Conservation (phyloP, 2,888 invertebrate species). For the Caenorhabditis doughertyi region DNA sequence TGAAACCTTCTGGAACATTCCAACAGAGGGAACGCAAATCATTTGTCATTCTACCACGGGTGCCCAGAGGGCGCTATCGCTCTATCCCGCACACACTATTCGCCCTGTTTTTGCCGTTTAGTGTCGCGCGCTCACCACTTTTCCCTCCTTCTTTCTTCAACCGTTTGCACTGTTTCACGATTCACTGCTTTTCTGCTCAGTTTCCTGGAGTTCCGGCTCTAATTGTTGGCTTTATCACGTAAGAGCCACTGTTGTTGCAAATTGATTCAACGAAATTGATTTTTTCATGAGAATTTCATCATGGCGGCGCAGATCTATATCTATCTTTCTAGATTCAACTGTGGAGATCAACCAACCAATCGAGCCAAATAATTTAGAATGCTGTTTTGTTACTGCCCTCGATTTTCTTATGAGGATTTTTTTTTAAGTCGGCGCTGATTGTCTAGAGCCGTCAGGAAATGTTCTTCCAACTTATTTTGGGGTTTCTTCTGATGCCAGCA, state of each 20-base stretch:
- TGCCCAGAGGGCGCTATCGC: constrained; percentile 40
- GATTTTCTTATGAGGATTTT: too few species aligned
- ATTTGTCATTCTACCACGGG: constrained; percentile 54
- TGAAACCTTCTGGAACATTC: constrained; percentile 22
- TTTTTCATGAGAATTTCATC: too few species aligned
- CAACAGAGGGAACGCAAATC: neutral
- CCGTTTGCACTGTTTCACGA: constrained; percentile 58
- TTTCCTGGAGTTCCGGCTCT: constrained; percentile 20
- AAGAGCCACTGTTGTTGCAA: neutral
- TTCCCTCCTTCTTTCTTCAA: constrained; percentile 1
- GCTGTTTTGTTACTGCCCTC: too few species aligned
- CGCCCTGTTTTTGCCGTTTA: constrained; percentile 47
- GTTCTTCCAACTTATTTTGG: too few species aligned
- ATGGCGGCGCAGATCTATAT: too few species aligned
- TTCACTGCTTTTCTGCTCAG: constrained; percentile 25
- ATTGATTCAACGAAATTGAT: neutral
- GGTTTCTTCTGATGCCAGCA: too few species aligned
- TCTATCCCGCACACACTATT: constrained; percentile 42
- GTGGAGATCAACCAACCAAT: too few species aligned
- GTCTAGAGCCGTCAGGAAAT: too few species aligned
- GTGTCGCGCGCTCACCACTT: constrained; percentile 45
- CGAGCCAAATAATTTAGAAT: too few species aligned
- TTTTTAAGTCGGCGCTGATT: too few species aligned
- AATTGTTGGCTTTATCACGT: constrained; percentile 29
- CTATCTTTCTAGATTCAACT: neutral